These are phyloP conservation scores for Nesospiza acunhae DNA, from an alignment of 2,113 vertebrate genomes.

Conservation along the genomic window DNA sequence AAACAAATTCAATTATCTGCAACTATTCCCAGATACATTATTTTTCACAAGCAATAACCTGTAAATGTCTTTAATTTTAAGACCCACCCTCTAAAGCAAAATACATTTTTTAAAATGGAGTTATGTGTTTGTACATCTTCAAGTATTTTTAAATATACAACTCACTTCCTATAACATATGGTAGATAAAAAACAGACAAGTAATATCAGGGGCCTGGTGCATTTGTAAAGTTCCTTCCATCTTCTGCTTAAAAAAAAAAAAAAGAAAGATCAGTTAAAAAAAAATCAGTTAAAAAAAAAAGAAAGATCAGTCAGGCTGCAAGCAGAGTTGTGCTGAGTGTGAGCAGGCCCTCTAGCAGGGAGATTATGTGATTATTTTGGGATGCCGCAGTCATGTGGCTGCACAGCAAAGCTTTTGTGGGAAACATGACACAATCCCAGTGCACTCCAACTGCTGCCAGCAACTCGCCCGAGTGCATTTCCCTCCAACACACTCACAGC, in stretches of 20 bases:
- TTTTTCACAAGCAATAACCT: not conserved
- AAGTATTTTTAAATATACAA: not conserved
- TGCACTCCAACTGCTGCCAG: not conserved
- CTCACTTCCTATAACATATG: not conserved
- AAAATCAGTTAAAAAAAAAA: not conserved
- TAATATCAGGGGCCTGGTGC: not conserved
- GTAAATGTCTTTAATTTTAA: not conserved
- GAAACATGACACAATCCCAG: slow-evolving; percentile 48
- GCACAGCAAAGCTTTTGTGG: slow-evolving; percentile 54
- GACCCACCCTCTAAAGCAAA: not conserved
- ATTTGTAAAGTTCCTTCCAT: not conserved
- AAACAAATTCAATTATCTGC: not conserved
- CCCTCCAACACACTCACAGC: not conserved
- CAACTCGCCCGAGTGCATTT: not conserved
- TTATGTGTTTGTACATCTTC: not conserved
- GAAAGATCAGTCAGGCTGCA: not conserved
- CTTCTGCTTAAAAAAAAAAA: not conserved
- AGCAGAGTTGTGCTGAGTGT: not conserved
- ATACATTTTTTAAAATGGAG: not conserved
- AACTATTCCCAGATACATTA: not conserved
- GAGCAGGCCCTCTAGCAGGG: slow-evolving; percentile 20
- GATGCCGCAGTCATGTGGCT: slow-evolving; percentile 67
- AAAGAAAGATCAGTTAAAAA: not conserved
- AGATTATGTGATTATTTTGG: slow-evolving; percentile 71
- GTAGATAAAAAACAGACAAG: not conserved